Evolutionary conservation across 2,113 vertebrate genomes (phyloP), one percentile per base, ranked within the genome.

Genomic region (Hemiprocne comata): DNA sequence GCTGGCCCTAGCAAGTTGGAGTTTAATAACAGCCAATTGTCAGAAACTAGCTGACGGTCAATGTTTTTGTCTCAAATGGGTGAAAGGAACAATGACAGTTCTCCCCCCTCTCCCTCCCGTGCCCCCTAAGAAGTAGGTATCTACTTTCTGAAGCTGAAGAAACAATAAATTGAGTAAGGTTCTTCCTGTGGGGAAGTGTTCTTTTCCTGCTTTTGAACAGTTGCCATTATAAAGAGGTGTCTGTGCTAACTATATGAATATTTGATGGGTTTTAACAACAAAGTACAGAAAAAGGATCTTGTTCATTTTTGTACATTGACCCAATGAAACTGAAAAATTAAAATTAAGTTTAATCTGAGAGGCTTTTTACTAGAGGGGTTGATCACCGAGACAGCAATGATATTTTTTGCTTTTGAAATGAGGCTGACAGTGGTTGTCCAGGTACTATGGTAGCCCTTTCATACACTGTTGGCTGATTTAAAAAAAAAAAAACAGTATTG

Each of bases 21-120:
- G 91, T 96, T 96, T 96, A 96, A 96, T 95, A 96, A 91, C 92
- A 95, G 80, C 71, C 92, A 94, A 93, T 94, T 97, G 95, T 96
- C 92, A 95, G 53, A 91, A 95, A 95, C 71, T 73, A 89, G 96
- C 94, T 94, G 93, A 96, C 53, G 64, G 92, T 94, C 95, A 93
- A 83, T 61, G 85, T 91, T 95, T 95, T 73, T 93, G 74, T 69
- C 92, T 97, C 89, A 34, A 78, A 87, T 1, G 79, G 91, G 89
- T 92, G 87, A 91, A 81, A 84, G 77, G 82, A 89, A 66, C 75
- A 58, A 64, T 94, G 92, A 92, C 92, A 89, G 71, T 87, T 95
- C 82, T 81, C 40, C 31, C 42, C 33, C 5, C 12, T 24, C 65
- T 75, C 23, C 23, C 31, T 70, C 23, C 46, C 46, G 40, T 75